Base-by-base conservation (phyloP, 2,888 invertebrate genomes). In the Disparrhopalites patrizii region DNA sequence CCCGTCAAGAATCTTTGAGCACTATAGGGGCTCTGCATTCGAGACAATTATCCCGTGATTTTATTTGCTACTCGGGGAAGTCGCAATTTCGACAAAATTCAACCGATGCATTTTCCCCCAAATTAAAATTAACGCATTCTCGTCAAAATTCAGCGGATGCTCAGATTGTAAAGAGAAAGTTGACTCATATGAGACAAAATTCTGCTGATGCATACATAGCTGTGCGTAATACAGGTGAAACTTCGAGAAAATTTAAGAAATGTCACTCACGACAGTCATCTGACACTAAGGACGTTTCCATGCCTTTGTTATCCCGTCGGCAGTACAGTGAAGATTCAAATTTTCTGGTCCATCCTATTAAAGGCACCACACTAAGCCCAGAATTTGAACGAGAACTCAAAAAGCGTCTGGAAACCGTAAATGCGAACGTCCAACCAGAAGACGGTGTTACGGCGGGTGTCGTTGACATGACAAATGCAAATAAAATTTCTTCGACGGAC, bases 231-330 rank as follows among this genome's bases (percentile, higher is more conserved):
- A 23, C 47, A 8, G n/a, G 3, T 13, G 47, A 47, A 8, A 20
- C 20, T 20, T 23, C 18, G 20, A 25, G 20, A 20, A 61, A 36
- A 27, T 51, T 25, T 36, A 51, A 23, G 33, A 36, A 61, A 25
- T 61, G n/a, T 51, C 51, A 51, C 28, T 61, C 61, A 15, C 31
- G 61, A 23, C 61, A 61, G n/a, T 61, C 61, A 1, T 61, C 61
- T 2, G 51, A 51, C 28, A 25, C 31, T 27, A 50, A 50, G 33
- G 31, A 31, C 7, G 15, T 33, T 2, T 18, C n/a, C 23, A n/a
- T 20, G 13, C n/a, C 51, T 1, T 1, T 47, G 18, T n/a, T 33
- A 15, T 31, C 36, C 10, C 51, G 20, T 20, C 30, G 51, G 25
- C 61, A 28, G 13, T 3, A 23, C 3, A 47, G 18, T 47, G 23